Conservation (phyloP, 2,797 vertebrate genomes). For the Spea hammondii region DNA sequence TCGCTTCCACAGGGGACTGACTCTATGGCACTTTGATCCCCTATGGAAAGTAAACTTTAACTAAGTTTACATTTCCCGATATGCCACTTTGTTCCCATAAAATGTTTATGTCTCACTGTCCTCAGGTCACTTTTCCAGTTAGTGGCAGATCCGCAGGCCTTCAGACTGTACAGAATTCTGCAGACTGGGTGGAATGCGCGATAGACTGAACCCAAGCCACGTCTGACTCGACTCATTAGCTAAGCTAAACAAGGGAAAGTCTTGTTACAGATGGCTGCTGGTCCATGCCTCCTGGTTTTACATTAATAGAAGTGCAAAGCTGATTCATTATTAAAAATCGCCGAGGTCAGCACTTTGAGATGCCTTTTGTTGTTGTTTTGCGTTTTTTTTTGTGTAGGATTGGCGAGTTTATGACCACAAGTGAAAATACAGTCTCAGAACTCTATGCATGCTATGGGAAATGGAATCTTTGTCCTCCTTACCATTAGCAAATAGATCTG, state of each 20-base stretch:
- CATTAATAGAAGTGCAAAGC: slow-evolving; percentile 38
- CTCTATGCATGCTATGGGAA: no score
- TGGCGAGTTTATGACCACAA: not conserved
- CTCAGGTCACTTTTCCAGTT: slow-evolving; percentile 30
- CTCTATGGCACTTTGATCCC: no score
- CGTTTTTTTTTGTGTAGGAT: not conserved
- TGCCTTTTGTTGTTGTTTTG: slow-evolving; percentile 17
- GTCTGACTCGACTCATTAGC: slow-evolving; percentile 32
- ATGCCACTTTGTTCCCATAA: not conserved
- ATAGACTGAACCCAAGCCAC: slow-evolving; percentile 32
- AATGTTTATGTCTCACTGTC: slow-evolving; percentile 13
- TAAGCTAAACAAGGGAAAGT: slow-evolving; percentile 35
- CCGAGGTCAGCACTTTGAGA: slow-evolving; percentile 36
- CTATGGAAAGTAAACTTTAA: no score
- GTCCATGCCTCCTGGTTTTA: slow-evolving; percentile 45
- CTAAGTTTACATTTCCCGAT: no score
- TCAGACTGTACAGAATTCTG: slow-evolving; percentile 26
- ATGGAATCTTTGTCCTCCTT: no score
- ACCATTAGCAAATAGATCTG: no score
- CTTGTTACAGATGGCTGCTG: slow-evolving; percentile 46
- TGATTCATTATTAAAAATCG: slow-evolving; percentile 24
- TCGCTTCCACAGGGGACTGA: no score
- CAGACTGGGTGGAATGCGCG: slow-evolving; percentile 44
- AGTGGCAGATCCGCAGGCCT: not conserved
- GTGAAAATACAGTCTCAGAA: no score